These are phyloP conservation scores for Cosmia pyralina DNA, from an alignment of 2,888 invertebrate genomes.

Conservation along the genomic window DNA sequence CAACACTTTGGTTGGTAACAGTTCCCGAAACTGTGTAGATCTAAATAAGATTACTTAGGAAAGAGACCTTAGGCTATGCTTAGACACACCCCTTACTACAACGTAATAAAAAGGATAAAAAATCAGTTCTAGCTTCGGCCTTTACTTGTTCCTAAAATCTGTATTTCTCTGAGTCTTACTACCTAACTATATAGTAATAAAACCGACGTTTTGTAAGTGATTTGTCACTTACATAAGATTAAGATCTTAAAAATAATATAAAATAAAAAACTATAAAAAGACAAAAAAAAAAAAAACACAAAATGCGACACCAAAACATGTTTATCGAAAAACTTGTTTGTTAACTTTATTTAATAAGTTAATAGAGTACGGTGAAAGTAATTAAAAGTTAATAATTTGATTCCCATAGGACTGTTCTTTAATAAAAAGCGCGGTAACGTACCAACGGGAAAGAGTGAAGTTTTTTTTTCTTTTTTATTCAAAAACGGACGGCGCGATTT, in stretches of 20 bases:
- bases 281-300: neutral
- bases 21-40: constrained; percentile 67
- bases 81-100: constrained; percentile 74
- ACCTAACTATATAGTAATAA: neutral
- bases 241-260: neutral
- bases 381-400: constrained; percentile 83
- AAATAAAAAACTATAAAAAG: too few relatives aligned
- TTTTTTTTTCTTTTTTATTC: constrained; percentile 40
- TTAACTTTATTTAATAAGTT: constrained; percentile 60
- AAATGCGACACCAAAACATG: constrained; percentile 1
- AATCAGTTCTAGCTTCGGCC: constrained; percentile 18
- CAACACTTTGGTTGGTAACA: constrained; percentile 43
- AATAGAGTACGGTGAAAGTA: constrained; percentile 70
- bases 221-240: neutral
- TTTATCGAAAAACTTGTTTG: constrained; percentile 16
- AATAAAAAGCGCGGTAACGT: constrained; percentile 67
- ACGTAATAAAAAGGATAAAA: constrained; percentile 36
- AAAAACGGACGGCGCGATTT: constrained; percentile 49
- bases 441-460: constrained; percentile 47
- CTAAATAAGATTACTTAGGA: constrained; percentile 71
- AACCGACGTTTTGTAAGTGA: neutral
- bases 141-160: neutral
- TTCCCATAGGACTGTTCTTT: constrained; percentile 74
- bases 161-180: neutral
- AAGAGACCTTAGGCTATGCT: constrained; percentile 75